A percentile compares a stretch with the other conserved stretches of the same genome.
phyloP scores from a whole-genome alignment of 2,113 vertebrate genomes.

The Paedocypris sp. region DNA sequence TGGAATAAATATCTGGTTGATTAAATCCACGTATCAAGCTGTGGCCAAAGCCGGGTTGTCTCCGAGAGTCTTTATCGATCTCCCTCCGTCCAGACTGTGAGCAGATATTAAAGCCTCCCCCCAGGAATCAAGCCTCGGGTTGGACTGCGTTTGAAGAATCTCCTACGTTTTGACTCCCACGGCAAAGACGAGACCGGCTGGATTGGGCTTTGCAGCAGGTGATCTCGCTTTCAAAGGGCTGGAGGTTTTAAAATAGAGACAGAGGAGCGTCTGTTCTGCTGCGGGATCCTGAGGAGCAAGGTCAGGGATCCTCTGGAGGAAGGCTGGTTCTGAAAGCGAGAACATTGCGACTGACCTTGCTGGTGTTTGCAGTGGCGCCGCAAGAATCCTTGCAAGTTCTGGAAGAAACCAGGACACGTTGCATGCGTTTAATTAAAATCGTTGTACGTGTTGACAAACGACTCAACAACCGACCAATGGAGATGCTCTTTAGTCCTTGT shows the following conservation, averaged over 20 bases:
- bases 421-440: too few relatives aligned
- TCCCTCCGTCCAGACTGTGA: not conserved
- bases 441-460: too few relatives aligned
- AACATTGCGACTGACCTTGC: too few relatives aligned
- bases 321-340: too few relatives aligned
- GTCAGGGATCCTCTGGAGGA: not conserved
- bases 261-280: not conserved
- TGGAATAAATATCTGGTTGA: not conserved
- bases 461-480: too few relatives aligned
- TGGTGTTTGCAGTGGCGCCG: too few relatives aligned
- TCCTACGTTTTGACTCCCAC: not conserved
- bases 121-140: slow-evolving; percentile 2
- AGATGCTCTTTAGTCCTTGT: too few relatives aligned
- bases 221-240: not conserved
- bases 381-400: too few relatives aligned
- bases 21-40: not conserved
- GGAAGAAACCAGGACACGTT: too few relatives aligned
- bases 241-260: slow-evolving; percentile 14
- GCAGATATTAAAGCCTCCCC: not conserved
- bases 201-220: slow-evolving; percentile 13
- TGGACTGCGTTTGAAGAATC: not conserved
- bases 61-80: slow-evolving; percentile 6
- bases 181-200: not conserved
- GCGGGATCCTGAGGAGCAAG: not conserved
- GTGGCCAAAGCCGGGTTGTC: not conserved